These are phyloP conservation scores for Mungos mungo DNA, from an alignment of 2,113 vertebrate genomes.

Conservation along the genomic window DNA sequence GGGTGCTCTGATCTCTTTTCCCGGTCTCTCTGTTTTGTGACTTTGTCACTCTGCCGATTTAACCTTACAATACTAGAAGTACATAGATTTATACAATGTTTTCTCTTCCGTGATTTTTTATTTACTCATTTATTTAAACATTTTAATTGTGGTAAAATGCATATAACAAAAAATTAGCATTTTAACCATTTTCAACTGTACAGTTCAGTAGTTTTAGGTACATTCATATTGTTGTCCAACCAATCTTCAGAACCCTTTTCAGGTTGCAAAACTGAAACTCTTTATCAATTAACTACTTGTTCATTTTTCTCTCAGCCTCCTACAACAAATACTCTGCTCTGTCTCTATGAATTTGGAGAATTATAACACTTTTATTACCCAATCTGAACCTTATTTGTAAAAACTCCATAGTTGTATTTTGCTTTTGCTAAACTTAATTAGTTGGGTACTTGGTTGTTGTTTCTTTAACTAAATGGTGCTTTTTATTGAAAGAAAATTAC, in stretches of 20 bases:
- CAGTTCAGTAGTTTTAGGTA: neutral
- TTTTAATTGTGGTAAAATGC: no score
- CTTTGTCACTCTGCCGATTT: no score
- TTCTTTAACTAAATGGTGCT: neutral
- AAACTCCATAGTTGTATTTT: neutral
- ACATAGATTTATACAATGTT: no score
- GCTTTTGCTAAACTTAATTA: neutral
- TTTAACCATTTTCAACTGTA: neutral
- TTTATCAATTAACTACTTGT: neutral
- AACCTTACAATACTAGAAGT: no score
- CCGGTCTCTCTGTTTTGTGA: no score
- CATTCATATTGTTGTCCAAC: neutral
- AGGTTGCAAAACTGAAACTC: neutral
- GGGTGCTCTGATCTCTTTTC: no score
- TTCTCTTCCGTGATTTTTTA: no score
- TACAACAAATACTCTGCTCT: neutral
- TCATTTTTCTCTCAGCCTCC: neutral
- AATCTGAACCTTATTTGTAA: neutral
- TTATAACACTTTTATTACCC: neutral
- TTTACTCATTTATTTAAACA: no score
- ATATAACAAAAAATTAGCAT: no score
- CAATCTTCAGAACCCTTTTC: neutral
- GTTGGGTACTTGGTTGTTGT: neutral
- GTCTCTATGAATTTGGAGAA: neutral
- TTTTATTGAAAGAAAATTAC: neutral